Evolutionary conservation across 1,140 invertebrate genomes (phyloP).

Genomic region (Drosophila obscura): DNA sequence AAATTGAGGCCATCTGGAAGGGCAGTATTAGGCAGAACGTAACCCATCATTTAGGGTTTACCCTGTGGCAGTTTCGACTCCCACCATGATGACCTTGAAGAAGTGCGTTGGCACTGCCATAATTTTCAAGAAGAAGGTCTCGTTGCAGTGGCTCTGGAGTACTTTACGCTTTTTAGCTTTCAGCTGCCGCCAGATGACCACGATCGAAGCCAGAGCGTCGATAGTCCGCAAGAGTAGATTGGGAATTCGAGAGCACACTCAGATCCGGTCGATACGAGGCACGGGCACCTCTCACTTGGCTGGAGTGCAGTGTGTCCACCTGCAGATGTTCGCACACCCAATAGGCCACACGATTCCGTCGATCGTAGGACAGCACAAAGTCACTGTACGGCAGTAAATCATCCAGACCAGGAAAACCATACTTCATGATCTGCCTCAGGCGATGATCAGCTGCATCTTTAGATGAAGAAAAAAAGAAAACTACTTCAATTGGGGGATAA

Average conservation of each 20-base stretch:
- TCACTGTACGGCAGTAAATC: slow-evolving; percentile 94
- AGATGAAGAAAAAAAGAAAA: slow-evolving; percentile 49
- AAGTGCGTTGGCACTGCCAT: slow-evolving; percentile 99
- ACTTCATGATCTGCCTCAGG: slow-evolving; percentile 93
- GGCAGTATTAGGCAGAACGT: slow-evolving; percentile 95
- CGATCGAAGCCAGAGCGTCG: slow-evolving; percentile 95
- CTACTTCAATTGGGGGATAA: slow-evolving; percentile 14
- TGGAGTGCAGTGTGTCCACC: slow-evolving; percentile 1
- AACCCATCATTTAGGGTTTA: slow-evolving; percentile 94
- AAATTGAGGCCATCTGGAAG: slow-evolving; percentile 90
- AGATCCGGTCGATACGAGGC: slow-evolving; percentile 93
- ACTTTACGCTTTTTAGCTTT: slow-evolving; percentile 95
- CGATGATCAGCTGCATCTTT: slow-evolving; percentile 39
- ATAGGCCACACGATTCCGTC: slow-evolving; percentile 93
- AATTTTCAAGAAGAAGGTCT: slow-evolving; percentile 95
- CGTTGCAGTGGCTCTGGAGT: slow-evolving; percentile 89
- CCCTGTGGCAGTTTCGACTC: slow-evolving; percentile 87
- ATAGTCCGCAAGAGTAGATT: slow-evolving; percentile 95
- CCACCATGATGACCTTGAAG: slow-evolving; percentile 95
- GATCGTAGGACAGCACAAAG: slow-evolving; percentile 97
- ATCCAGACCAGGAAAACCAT: slow-evolving; percentile 95
- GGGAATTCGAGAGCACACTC: slow-evolving; percentile 90
- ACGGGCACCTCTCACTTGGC: slow-evolving; percentile 87
- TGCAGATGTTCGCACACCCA: slow-evolving; percentile 99
- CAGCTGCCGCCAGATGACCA: slow-evolving; percentile 98